Conservation (phyloP, 2,113 vertebrate species). For the Gnathonemus longibarbis region DNA sequence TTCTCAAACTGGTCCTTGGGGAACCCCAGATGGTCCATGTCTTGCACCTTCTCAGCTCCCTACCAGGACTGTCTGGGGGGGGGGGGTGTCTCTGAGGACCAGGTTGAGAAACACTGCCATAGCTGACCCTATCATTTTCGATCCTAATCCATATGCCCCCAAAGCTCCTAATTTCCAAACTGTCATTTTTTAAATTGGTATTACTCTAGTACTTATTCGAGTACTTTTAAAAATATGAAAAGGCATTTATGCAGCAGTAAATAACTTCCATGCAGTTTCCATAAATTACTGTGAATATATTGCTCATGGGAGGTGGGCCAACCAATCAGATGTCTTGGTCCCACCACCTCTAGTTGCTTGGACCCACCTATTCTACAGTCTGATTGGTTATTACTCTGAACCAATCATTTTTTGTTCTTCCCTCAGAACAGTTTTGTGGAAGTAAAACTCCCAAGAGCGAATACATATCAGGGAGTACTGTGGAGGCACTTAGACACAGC, state of each 20-base stretch:
- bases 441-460: not conserved
- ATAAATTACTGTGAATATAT: not conserved
- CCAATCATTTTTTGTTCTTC: no score
- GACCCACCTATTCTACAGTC: no score
- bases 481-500: not conserved
- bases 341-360: not conserved
- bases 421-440: not conserved
- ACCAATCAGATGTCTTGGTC: not conserved
- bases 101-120: not conserved
- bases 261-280: not conserved
- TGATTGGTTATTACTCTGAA: no score
- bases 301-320: not conserved
- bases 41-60: not conserved
- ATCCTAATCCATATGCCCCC: not conserved
- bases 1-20: not conserved
- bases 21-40: not conserved
- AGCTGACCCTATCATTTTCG: not conserved
- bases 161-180: not conserved
- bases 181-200: not conserved
- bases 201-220: not conserved
- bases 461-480: not conserved
- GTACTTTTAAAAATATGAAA: not conserved
- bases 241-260: not conserved
- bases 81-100: not conserved
- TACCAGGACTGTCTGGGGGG: not conserved